Conservation (phyloP, 2,888 invertebrate genomes). For the Pelosia muscerda region DNA sequence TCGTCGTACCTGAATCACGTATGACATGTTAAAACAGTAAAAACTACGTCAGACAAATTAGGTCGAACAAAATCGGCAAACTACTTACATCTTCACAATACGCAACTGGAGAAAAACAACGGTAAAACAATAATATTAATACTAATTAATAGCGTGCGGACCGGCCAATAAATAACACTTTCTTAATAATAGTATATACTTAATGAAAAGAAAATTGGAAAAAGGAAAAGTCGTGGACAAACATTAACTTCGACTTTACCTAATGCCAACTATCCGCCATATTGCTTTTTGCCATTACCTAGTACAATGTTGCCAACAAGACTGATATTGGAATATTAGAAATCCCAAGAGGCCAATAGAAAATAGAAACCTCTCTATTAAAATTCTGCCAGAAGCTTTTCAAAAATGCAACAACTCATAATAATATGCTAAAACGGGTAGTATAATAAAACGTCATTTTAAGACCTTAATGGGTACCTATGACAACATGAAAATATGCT, state of each 20-base stretch:
- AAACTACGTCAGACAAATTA: constrained; percentile 26
- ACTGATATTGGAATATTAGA: too few relatives aligned
- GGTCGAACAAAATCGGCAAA: constrained; percentile 38
- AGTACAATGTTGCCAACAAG: too few relatives aligned
- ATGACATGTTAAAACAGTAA: constrained; percentile 25
- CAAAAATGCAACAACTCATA: too few relatives aligned
- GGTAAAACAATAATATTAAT: constrained; percentile 27
- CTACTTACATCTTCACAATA: constrained; percentile 69
- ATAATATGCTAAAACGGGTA: too few relatives aligned
- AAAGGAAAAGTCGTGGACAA: constrained; percentile 23
- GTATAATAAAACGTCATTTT: too few relatives aligned
- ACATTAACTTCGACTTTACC: constrained; percentile 31
- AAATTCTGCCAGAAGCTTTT: too few relatives aligned
- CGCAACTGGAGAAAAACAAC: constrained; percentile 16
- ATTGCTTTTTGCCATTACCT: constrained; percentile 48
- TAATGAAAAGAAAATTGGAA: constrained; percentile 17
- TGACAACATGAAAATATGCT: too few relatives aligned
- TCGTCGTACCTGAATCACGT: constrained; percentile 81
- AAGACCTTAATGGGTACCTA: too few relatives aligned
- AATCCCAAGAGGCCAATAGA: too few relatives aligned
- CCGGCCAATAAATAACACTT: constrained; percentile 17
- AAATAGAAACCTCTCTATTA: too few relatives aligned
- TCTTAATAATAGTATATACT: constrained; percentile 8
- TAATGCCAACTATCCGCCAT: constrained; percentile 59
- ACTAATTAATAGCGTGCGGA: constrained; percentile 21